phyloP scores from a whole-genome alignment of 2,888 invertebrate genomes.

The Lycocerus yunnanus region DNA sequence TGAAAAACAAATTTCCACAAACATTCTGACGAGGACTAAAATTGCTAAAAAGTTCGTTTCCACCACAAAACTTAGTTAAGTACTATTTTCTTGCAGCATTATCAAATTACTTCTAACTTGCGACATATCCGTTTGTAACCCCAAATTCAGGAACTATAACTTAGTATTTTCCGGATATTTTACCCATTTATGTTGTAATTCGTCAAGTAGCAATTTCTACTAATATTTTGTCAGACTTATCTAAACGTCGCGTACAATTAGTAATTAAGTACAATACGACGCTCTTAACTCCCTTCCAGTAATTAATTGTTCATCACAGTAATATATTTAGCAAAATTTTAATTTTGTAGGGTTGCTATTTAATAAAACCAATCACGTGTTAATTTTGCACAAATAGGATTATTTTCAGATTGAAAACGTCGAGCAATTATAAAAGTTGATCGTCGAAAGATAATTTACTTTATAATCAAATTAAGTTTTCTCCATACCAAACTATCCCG shows the following conservation, averaged over 20 bases:
- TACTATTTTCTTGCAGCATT: conserved; percentile 1
- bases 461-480: conserved; percentile 33
- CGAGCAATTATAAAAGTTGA: conserved; percentile 25
- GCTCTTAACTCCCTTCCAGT: neutral
- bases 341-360: conserved; percentile 6
- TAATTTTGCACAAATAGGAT: conserved; percentile 28
- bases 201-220: conserved; percentile 1
- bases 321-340: conserved; percentile 10
- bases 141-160: conserved; percentile 15
- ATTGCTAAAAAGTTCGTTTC: neutral
- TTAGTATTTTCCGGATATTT: conserved; percentile 21
- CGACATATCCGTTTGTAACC: conserved; percentile 20
- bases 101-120: conserved; percentile 2
- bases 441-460: conserved; percentile 28
- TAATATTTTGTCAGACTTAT: neutral
- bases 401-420: conserved; percentile 31
- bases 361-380: conserved; percentile 30
- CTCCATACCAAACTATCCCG: conserved; percentile 2
- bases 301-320: neutral
- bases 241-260: neutral
- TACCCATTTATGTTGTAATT: conserved; percentile 16
- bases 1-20: neutral
- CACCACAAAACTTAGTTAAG: neutral
- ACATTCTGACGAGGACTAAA: neutral
- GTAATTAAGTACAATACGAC: neutral